phyloP scores from a whole-genome alignment of 64 coral and sea anemone species.

The Stylophora pistillata region DNA sequence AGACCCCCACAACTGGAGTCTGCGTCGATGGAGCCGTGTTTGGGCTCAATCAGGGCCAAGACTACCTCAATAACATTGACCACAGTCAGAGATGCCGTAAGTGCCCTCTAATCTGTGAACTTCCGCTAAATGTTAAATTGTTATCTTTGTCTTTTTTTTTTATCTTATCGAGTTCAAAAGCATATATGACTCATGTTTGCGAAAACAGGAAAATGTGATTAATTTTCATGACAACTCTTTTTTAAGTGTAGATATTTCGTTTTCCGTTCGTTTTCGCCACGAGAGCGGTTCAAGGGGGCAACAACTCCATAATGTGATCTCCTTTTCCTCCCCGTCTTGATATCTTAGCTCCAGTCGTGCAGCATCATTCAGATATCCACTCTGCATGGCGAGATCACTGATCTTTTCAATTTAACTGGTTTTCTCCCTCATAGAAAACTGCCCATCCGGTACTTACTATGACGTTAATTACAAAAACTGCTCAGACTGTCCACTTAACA shows the following conservation, averaged over 20 bases:
- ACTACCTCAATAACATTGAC: neutral
- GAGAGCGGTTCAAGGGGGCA: too few relatives aligned
- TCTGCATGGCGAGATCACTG: neutral
- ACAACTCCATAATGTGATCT: too few relatives aligned
- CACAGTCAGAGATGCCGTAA: slow-evolving; percentile 79
- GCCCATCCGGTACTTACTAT: slow-evolving; percentile 77
- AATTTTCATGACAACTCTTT: too few relatives aligned
- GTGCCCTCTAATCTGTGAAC: slow-evolving; percentile 3
- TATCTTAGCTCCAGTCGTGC: too few relatives aligned
- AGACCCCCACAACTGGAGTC: slow-evolving; percentile 38
- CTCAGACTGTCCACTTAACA: slow-evolving; percentile 56
- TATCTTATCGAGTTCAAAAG: too few relatives aligned
- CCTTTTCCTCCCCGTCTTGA: too few relatives aligned
- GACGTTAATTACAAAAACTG: slow-evolving; percentile 39
- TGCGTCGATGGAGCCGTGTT: slow-evolving; percentile 78
- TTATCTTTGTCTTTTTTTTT: too few relatives aligned
- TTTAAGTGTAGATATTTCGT: too few relatives aligned
- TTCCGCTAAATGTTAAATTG: neutral
- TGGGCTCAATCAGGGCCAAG: slow-evolving; percentile 57
- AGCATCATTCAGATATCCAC: neutral
- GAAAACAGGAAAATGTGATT: too few relatives aligned
- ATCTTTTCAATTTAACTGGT: neutral
- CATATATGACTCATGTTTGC: too few relatives aligned
- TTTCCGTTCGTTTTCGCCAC: too few relatives aligned
- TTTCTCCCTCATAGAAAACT: slow-evolving; percentile 66